phyloP scores from a whole-genome alignment of 2,797 vertebrate species.

The Rhinatrema bivittatum region DNA sequence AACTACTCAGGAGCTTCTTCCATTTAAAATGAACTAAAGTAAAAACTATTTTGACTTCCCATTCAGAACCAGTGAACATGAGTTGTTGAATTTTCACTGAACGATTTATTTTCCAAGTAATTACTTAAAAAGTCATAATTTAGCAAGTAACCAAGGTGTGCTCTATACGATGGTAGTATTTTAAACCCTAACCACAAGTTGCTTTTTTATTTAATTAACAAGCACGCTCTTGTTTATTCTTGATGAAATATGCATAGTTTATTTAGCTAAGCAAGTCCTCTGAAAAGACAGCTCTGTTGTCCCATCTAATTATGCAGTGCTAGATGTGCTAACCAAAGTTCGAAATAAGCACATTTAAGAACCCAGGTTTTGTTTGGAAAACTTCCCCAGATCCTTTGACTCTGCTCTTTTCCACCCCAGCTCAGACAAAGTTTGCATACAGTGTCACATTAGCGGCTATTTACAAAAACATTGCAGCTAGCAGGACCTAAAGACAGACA shows the following conservation, averaged over 20 bases:
- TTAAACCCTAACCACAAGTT: no score
- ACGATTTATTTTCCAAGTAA: no score
- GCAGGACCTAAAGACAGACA: neutral
- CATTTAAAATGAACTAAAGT: no score
- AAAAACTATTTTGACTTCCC: no score
- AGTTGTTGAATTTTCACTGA: no score
- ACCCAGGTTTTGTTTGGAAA: constrained; percentile 56
- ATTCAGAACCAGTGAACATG: no score
- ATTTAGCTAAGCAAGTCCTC: constrained; percentile 45
- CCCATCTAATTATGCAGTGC: constrained; percentile 50
- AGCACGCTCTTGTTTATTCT: constrained; percentile 15
- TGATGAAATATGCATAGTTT: constrained; percentile 49
- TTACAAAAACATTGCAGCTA: neutral
- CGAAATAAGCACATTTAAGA: constrained; percentile 56
- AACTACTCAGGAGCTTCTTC: no score
- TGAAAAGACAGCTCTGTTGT: constrained; percentile 54
- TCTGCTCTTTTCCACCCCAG: constrained; percentile 35
- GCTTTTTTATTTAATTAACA: constrained; percentile 6
- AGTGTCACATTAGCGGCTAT: constrained; percentile 7
- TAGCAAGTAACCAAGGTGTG: no score
- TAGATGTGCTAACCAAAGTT: constrained; percentile 43
- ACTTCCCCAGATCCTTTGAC: constrained; percentile 32
- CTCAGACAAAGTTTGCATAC: constrained; percentile 27
- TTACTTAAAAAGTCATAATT: no score
- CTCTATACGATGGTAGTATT: no score